Conservation (phyloP, 2,113 vertebrate species). For the Rhinoptilus africanus region DNA sequence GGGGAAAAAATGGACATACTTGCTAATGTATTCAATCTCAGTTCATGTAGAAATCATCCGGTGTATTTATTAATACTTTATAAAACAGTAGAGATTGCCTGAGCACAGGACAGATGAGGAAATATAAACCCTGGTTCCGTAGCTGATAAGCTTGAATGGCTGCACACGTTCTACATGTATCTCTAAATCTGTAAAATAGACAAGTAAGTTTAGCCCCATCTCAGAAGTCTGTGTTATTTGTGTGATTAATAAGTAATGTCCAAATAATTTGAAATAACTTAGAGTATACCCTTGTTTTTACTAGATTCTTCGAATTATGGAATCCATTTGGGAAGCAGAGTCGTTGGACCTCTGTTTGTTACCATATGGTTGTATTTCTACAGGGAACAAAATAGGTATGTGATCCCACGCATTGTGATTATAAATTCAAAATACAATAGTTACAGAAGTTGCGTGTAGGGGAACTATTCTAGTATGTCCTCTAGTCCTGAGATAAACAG, state of each 20-base stretch:
- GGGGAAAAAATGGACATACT: neutral
- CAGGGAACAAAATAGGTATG: constrained; percentile 94
- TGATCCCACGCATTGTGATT: neutral
- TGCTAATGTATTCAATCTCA: neutral
- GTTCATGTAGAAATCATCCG: neutral
- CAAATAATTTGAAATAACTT: neutral
- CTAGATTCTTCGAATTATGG: constrained; percentile 97
- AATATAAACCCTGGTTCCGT: neutral
- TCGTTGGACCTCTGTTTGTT: constrained; percentile 92
- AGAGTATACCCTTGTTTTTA: neutral
- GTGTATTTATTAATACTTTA: neutral
- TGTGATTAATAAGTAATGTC: neutral
- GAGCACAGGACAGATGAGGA: neutral
- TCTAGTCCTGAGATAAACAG: neutral
- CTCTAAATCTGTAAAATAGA: neutral
- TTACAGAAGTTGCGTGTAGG: neutral
- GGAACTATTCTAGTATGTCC: neutral
- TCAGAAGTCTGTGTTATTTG: neutral
- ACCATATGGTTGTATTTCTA: constrained; percentile 97
- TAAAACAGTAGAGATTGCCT: neutral
- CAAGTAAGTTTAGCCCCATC: neutral
- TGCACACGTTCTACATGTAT: neutral
- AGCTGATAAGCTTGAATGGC: neutral
- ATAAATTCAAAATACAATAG: neutral
- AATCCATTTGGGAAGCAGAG: constrained; percentile 97